Conservation (phyloP, 2,888 invertebrate species). For the Parnassius glacialis region DNA sequence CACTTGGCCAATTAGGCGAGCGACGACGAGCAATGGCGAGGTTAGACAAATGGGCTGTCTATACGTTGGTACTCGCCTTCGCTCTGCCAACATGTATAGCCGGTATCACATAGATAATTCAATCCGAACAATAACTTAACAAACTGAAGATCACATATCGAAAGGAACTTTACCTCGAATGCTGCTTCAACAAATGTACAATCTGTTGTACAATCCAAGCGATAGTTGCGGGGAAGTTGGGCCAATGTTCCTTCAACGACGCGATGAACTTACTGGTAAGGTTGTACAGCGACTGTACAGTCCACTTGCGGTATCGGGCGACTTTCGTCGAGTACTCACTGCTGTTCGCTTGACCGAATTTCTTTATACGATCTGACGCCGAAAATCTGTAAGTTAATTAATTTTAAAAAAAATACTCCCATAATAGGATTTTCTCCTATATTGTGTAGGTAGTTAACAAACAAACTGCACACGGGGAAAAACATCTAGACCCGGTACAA, state of each 20-base stretch:
- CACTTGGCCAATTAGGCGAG: no score
- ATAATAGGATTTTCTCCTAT: no score
- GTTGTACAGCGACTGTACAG: constrained; percentile 88
- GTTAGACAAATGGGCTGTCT: no score
- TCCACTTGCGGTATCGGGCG: constrained; percentile 89
- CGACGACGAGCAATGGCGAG: no score
- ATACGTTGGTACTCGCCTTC: no score
- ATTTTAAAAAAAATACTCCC: no score
- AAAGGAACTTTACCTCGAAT: constrained; percentile 53
- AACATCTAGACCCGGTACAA: no score
- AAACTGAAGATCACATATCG: neutral
- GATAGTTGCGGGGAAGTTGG: constrained; percentile 93
- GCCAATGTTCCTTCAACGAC: constrained; percentile 91
- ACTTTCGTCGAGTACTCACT: constrained; percentile 87
- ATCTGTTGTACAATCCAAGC: constrained; percentile 95
- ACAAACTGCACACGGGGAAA: no score
- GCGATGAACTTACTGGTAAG: constrained; percentile 90
- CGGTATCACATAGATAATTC: no score
- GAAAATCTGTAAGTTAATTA: constrained; percentile 53
- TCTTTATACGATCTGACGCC: constrained; percentile 77
- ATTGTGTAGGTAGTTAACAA: no score
- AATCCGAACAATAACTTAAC: no score
- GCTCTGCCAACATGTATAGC: no score
- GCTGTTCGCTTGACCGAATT: constrained; percentile 89
- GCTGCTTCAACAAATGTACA: constrained; percentile 78